Percentiles rank a stretch among this genome's conserved stretches.
Conservation (phyloP, 2,888 invertebrate genomes). For the Caenorhabditis becei region DNA sequence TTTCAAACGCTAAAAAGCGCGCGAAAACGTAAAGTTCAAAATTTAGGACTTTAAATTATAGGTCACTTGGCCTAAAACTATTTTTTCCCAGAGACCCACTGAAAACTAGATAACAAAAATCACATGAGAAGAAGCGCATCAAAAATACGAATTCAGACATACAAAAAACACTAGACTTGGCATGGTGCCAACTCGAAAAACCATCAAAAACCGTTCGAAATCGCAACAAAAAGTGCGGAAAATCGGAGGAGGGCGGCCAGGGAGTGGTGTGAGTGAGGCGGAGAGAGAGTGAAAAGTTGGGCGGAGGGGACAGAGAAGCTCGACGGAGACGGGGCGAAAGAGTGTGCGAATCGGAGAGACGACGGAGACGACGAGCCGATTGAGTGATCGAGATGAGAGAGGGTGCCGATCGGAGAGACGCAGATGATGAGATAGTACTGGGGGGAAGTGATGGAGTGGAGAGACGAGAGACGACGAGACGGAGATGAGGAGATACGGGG, state of each 20-base stretch:
- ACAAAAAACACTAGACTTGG: constrained; percentile 9
- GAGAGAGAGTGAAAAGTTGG: not conserved
- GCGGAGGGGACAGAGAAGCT: not conserved
- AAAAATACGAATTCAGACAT: not conserved
- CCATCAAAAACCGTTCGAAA: constrained; percentile 24
- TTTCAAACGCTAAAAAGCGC: too few relatives aligned
- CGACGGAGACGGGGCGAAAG: too few relatives aligned
- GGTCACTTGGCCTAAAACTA: constrained; percentile 37
- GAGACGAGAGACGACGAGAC: too few relatives aligned
- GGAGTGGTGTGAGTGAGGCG: constrained; percentile 4
- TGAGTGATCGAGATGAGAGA: not conserved
- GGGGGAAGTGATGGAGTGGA: not conserved
- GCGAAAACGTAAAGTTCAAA: too few relatives aligned
- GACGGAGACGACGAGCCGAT: not conserved
- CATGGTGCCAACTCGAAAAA: not conserved
- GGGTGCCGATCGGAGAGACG: constrained; percentile 3
- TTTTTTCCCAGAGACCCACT: not conserved
- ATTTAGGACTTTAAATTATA: too few relatives aligned
- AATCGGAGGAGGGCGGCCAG: constrained; percentile 8
- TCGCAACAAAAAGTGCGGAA: constrained; percentile 34
- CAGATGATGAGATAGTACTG: not conserved
- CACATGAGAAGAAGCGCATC: too few relatives aligned
- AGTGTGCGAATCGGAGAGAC: not conserved
- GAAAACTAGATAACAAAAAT: too few relatives aligned
- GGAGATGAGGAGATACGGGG: not conserved